Evolutionary conservation across 92 coral and sea anemone genomes (phyloP).

Genomic region (Epizoanthus stellaris): DNA sequence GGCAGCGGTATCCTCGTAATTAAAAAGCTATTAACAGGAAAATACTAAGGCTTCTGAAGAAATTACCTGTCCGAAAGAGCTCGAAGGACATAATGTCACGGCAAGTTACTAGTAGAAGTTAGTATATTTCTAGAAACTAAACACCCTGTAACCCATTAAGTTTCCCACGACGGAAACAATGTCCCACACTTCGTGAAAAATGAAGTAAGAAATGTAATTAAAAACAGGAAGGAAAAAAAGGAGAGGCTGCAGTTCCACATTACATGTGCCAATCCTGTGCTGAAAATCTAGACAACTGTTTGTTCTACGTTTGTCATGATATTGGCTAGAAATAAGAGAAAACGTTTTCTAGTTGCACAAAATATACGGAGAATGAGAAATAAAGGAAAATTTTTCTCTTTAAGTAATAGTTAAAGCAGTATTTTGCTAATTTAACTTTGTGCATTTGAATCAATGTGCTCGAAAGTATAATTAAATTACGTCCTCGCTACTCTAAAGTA

Average conservation of each 20-base stretch:
- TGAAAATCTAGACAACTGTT: neutral
- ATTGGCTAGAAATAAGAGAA: neutral
- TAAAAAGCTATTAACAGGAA: slow-evolving; percentile 44
- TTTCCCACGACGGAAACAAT: slow-evolving; percentile 32
- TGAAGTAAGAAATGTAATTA: neutral
- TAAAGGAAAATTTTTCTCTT: too few relatives aligned
- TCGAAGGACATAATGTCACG: slow-evolving; percentile 12
- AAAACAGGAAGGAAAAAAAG: neutral
- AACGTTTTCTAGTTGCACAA: too few relatives aligned
- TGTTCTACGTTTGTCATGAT: neutral
- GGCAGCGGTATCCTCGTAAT: slow-evolving; percentile 44
- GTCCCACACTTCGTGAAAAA: neutral
- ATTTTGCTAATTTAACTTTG: too few relatives aligned
- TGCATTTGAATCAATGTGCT: too few relatives aligned
- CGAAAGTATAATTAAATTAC: too few relatives aligned
- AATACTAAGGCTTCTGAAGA: slow-evolving; percentile 20
- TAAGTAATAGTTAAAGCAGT: too few relatives aligned
- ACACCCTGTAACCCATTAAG: slow-evolving; percentile 9
- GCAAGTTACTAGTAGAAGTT: slow-evolving; percentile 11
- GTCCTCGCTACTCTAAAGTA: too few relatives aligned
- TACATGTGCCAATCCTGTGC: neutral
- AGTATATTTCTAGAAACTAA: slow-evolving; percentile 1
- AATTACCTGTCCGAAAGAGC: slow-evolving; percentile 6
- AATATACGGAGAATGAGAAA: neutral
- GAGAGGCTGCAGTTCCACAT: neutral